A percentile compares a stretch with the other conserved stretches of the same genome.
Conservation (phyloP, 2,113 vertebrate species). For the Misgurnus anguillicaudatus region DNA sequence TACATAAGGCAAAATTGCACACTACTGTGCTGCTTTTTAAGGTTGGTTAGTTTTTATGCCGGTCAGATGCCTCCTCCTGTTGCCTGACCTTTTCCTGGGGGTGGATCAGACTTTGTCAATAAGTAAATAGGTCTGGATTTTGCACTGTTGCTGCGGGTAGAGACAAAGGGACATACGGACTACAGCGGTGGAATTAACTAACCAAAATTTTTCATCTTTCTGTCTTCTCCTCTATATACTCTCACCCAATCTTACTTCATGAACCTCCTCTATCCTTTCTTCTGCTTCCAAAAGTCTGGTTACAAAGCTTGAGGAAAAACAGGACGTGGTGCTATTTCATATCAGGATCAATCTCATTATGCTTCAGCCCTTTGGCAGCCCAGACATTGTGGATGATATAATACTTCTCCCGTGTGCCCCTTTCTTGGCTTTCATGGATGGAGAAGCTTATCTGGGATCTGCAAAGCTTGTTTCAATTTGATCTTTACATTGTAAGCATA, state of each 20-base stretch:
- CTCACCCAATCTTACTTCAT: background rate
- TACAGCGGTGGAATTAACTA: no score
- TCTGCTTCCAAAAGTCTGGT: slow-evolving; percentile 21
- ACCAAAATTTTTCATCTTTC: no score
- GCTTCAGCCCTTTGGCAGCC: slow-evolving; percentile 29
- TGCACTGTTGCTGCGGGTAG: no score
- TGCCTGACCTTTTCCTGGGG: background rate
- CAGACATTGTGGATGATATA: slow-evolving; percentile 32
- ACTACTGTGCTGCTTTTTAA: background rate
- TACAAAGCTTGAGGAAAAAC: slow-evolving; percentile 33
- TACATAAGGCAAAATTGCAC: slow-evolving; percentile 17
- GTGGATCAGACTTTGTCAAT: background rate
- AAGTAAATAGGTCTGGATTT: background rate
- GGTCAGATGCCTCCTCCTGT: no score
- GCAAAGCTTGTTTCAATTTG: slow-evolving; percentile 32
- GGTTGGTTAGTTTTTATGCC: no score
- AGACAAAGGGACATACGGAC: no score
- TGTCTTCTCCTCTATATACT: background rate
- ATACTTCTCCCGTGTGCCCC: slow-evolving; percentile 20
- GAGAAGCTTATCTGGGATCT: slow-evolving; percentile 20
- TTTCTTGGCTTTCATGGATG: slow-evolving; percentile 19
- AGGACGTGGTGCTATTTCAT: slow-evolving; percentile 11
- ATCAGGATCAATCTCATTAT: slow-evolving; percentile 29
- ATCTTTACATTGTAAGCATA: slow-evolving; percentile 35
- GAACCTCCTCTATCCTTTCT: background rate